These are phyloP conservation scores for Scotopteryx bipunctaria DNA, from an alignment of 2,888 invertebrate genomes.

Conservation along the genomic window DNA sequence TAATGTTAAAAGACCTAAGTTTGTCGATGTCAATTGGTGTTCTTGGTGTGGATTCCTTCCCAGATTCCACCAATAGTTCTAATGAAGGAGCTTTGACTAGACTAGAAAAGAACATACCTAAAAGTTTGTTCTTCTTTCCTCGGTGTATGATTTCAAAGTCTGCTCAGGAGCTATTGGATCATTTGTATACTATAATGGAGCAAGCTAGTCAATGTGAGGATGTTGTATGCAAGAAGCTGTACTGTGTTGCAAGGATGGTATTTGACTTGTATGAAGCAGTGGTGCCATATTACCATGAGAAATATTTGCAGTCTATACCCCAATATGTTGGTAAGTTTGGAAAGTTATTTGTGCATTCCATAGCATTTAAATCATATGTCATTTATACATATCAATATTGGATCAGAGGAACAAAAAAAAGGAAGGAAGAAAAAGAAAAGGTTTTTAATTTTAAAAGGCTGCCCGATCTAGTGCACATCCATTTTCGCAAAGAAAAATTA, in stretches of 20 bases:
- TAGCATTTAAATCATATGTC: no score
- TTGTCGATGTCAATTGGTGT: constrained; percentile 85
- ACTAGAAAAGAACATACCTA: constrained; percentile 69
- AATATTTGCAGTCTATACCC: constrained; percentile 91
- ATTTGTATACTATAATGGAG: constrained; percentile 86
- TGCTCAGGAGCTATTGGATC: constrained; percentile 84
- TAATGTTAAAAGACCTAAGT: constrained; percentile 93
- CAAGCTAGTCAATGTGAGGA: constrained; percentile 86
- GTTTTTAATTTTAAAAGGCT: no score
- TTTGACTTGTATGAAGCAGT: constrained; percentile 90
- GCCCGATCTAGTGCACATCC: no score
- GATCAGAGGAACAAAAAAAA: no score
- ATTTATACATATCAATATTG: no score
- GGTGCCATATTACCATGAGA: constrained; percentile 91
- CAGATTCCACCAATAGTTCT: constrained; percentile 39
- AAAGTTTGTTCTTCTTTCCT: constrained; percentile 76
- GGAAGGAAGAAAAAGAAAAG: no score
- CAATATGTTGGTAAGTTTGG: constrained; percentile 89
- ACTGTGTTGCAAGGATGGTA: constrained; percentile 87
- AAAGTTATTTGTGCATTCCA: no score
- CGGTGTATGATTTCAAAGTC: constrained; percentile 85
- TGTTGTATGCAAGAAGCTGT: constrained; percentile 85
- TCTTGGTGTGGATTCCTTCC: constrained; percentile 77
- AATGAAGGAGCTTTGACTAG: constrained; percentile 67
- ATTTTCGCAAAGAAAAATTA: no score